These are phyloP conservation scores for Listrodromus nycthemerus DNA, from an alignment of 2,888 invertebrate species.

Conservation along the genomic window DNA sequence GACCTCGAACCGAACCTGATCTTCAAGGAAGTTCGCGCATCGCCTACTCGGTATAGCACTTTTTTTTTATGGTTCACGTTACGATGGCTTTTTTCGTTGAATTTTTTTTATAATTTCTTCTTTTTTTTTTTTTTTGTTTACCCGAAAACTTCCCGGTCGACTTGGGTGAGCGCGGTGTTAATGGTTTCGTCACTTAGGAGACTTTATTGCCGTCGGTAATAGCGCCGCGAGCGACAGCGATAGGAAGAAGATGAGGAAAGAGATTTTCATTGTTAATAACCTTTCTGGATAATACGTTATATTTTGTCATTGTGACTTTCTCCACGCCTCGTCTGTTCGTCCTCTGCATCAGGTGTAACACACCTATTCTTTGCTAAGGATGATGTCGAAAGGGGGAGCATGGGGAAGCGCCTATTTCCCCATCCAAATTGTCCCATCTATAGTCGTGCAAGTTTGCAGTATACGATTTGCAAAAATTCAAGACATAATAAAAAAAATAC, in stretches of 20 bases:
- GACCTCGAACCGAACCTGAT: constrained; percentile 1
- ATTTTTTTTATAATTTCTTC: too few relatives aligned
- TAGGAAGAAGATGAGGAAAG: constrained; percentile 7
- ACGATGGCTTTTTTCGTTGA: constrained; percentile 11
- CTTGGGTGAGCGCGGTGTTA: neutral
- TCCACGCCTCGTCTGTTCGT: constrained; percentile 11
- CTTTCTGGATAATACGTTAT: neutral
- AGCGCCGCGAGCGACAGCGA: neutral
- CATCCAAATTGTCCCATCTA: neutral
- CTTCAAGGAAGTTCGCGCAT: constrained; percentile 24
- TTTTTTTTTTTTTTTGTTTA: too few relatives aligned
- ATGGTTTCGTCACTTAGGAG: constrained; percentile 6
- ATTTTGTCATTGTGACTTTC: constrained; percentile 7
- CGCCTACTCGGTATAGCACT: neutral
- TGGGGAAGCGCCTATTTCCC: neutral
- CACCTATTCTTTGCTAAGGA: constrained; percentile 16
- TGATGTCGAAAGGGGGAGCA: constrained; percentile 7
- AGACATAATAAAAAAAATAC: neutral
- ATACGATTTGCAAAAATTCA: neutral
- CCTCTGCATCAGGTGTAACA: constrained; percentile 15
- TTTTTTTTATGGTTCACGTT: constrained; percentile 34
- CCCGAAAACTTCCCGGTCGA: neutral
- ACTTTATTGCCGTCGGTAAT: neutral
- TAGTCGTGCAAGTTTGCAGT: neutral
- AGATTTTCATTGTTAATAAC: constrained; percentile 10